Conservation (phyloP, 2,113 vertebrate species). For the Ancistrus triradiatus region DNA sequence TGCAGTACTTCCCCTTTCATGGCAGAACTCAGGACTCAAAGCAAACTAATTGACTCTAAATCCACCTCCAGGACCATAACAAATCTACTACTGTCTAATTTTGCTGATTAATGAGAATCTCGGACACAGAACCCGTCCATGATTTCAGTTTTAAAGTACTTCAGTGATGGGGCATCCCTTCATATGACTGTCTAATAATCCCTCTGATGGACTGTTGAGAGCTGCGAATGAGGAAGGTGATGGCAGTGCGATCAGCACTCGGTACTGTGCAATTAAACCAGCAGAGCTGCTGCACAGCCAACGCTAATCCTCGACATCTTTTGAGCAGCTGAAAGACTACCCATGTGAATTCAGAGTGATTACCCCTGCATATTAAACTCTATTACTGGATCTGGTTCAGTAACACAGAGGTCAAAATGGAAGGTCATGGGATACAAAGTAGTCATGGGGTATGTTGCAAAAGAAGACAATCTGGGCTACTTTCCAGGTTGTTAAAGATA, state of each 20-base stretch:
- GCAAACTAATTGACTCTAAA: conserved; percentile 38
- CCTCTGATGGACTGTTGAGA: background rate
- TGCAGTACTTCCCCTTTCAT: conserved; percentile 14
- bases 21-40: too few relatives aligned
- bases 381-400: background rate
- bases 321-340: conserved; percentile 18
- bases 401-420: background rate
- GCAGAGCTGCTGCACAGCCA: background rate
- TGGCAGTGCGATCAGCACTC: conserved; percentile 4
- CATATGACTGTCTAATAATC: conserved; percentile 30
- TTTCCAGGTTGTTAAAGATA: too few relatives aligned
- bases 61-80: conserved; percentile 10
- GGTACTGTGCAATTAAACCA: conserved; percentile 42
- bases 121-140: background rate
- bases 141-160: background rate
- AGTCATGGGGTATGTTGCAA: too few relatives aligned
- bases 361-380: conserved; percentile 34
- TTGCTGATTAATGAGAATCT: conserved; percentile 34
- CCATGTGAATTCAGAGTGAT: conserved; percentile 28
- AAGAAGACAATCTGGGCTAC: too few relatives aligned
- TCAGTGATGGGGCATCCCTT: conserved; percentile 19
- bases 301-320: conserved; percentile 32
- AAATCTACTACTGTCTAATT: conserved; percentile 29
- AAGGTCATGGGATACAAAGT: background rate
- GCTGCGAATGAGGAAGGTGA: conserved; percentile 9